Percentiles rank a stretch among this genome's conserved stretches.
Evolutionary conservation across 1,140 invertebrate species (phyloP).

Genomic region (Pteromalus puparum): DNA sequence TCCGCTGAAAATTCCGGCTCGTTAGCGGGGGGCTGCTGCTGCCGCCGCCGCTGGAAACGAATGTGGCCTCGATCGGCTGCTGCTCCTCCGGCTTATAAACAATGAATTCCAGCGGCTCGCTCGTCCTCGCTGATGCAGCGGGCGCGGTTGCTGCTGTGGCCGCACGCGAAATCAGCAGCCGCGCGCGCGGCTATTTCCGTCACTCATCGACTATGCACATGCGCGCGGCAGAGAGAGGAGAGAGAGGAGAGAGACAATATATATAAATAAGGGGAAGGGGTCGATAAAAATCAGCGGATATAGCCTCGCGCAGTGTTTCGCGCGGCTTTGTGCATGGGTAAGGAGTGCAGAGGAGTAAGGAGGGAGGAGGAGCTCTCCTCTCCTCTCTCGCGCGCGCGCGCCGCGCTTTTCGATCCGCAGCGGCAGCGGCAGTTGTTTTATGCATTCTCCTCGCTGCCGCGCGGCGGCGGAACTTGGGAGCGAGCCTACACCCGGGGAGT

Average conservation of each 20-base stretch:
- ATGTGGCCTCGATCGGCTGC: conserved; percentile 7
- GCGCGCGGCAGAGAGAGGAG: too few relatives aligned
- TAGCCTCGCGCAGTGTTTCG: not conserved
- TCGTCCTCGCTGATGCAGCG: not conserved
- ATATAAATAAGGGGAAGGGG: conserved; percentile 6
- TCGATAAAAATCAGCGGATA: conserved; percentile 4
- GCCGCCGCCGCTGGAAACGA: not conserved
- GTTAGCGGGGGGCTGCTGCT: conserved; percentile 10
- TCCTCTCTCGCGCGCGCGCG: too few relatives aligned
- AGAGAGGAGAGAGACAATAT: not conserved
- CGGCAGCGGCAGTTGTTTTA: not conserved
- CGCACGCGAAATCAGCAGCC: not conserved
- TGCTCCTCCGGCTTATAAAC: not conserved
- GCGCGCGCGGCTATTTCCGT: conserved; percentile 17
- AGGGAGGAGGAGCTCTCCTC: too few relatives aligned
- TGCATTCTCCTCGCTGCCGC: conserved; percentile 31
- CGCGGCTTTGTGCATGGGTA: conserved; percentile 33
- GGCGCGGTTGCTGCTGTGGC: too few relatives aligned
- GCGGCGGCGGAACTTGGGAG: not conserved
- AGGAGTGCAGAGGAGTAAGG: not conserved
- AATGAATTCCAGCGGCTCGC: conserved; percentile 8
- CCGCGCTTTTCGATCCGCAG: conserved; percentile 25
- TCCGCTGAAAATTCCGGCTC: conserved; percentile 40
- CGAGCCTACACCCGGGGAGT: conserved; percentile 54
- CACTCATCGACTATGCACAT: conserved; percentile 25